Evolutionary conservation across 2,888 invertebrate species (phyloP).

Genomic region (Platycheirus albimanus): DNA sequence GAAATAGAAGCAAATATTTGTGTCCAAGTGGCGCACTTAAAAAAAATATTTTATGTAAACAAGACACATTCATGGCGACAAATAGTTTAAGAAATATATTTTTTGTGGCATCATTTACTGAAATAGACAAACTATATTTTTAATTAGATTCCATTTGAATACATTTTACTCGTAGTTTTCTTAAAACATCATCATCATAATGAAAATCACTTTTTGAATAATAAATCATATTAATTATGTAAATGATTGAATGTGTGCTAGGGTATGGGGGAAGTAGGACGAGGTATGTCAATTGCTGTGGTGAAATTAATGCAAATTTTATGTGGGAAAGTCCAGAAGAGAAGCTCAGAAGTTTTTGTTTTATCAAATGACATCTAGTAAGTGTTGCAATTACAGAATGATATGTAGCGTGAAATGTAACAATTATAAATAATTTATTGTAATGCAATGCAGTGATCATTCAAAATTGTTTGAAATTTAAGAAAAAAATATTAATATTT

Average conservation of each 20-base stretch:
- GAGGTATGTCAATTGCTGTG: not conserved
- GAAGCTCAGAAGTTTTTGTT: not conserved
- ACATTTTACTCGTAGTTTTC: constrained; percentile 51
- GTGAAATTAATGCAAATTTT: constrained; percentile 44
- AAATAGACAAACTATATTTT: constrained; percentile 62
- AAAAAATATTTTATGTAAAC: not conserved
- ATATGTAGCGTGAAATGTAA: too few relatives aligned
- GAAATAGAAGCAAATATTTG: constrained; percentile 32
- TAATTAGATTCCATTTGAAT: constrained; percentile 67
- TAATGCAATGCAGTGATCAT: too few relatives aligned
- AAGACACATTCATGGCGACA: constrained; percentile 16
- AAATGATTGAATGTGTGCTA: not conserved
- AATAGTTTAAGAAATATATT: not conserved
- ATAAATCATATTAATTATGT: constrained; percentile 40
- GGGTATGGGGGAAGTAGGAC: too few relatives aligned
- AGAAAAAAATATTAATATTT: too few relatives aligned
- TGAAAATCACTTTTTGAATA: constrained; percentile 66
- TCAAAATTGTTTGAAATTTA: too few relatives aligned
- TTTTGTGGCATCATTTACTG: constrained; percentile 69
- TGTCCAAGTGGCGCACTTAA: constrained; percentile 48
- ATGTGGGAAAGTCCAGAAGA: constrained; percentile 61
- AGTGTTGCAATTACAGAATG: constrained; percentile 11
- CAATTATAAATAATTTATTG: too few relatives aligned
- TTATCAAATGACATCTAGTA: constrained; percentile 10
- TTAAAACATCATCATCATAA: constrained; percentile 48